Percentiles rank a stretch among this genome's conserved stretches.
phyloP scores from a whole-genome alignment of 2,797 vertebrate genomes.

The Corythornis leucogaster region DNA sequence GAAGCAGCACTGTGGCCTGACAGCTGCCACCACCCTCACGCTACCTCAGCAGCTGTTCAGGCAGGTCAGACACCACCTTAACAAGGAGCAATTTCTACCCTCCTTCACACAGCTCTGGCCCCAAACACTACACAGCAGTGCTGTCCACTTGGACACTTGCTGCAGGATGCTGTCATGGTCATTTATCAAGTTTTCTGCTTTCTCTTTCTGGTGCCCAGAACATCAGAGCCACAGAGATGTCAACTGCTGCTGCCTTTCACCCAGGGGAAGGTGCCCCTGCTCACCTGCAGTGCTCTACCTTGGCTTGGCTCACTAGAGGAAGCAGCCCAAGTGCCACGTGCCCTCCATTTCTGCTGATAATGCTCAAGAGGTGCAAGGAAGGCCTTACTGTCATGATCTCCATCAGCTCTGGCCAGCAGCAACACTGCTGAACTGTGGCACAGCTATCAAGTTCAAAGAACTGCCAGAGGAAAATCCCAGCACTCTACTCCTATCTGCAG shows the following conservation, averaged over 20 bases:
- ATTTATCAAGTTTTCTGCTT: background rate
- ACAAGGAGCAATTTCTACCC: background rate
- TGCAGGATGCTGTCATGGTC: rapidly evolving
- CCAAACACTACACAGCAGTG: background rate
- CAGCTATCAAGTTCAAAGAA: background rate
- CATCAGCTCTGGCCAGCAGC: background rate
- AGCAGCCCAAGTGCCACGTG: background rate
- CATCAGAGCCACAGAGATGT: background rate
- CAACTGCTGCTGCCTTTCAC: background rate
- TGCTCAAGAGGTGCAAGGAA: background rate
- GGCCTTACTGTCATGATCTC: background rate
- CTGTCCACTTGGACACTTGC: background rate
- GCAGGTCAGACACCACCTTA: background rate
- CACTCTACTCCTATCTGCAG: background rate
- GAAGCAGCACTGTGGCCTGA: rapidly evolving
- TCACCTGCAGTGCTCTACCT: background rate
- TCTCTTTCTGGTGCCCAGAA: background rate
- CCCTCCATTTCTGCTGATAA: background rate
- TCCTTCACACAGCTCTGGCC: background rate
- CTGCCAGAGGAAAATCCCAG: background rate
- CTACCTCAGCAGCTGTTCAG: background rate
- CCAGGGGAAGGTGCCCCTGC: background rate
- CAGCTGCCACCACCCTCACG: background rate
- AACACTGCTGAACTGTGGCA: background rate
- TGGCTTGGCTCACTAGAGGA: background rate